Evolutionary conservation across 2,797 vertebrate species (phyloP), one percentile per base, ranked within the genome.

Genomic region (Okamejei kenojei): DNA sequence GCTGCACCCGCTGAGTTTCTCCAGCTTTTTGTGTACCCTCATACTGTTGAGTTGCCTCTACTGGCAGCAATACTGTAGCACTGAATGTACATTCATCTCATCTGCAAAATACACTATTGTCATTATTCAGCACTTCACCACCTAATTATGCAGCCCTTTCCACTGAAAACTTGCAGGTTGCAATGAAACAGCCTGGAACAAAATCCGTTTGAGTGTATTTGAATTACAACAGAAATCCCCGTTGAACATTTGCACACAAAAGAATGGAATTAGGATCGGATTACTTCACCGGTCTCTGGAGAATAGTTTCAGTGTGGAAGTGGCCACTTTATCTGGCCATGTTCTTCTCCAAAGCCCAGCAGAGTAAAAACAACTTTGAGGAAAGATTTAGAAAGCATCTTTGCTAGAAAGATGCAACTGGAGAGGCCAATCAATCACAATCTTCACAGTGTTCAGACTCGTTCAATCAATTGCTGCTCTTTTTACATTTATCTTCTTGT

Each of bases 301-400:
- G 94, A 94, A 93, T 93, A 95, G 95, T 94, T 95, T 95, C 94
- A 79, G 0, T 86, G 9, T 45, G 94, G 95, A 54, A 95, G 95
- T 95, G 95, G 94, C 93, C 23, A 5, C 19, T 68, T 95, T 95
- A 95, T 95, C 95, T 94, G 68, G 94, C 93, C 93, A 93, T 95
- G 95, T 95, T 95, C 95, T 95, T 38, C 94, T 95, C 95, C 94
- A 93, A 94, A 95, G 93, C 93, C 93, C 74, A 93, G 90, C 0
- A 0, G 65, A 93, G 93, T 93, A 35, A 7, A 93, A 93, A 94
- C 82, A 93, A 95, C 94, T 94, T 78, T 93, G 94, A 93, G 93
- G 32, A 93, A 17, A 91, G 93, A 94, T 94, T 93, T 61, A 0
- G 80, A 29, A 29, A 74, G 35, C 65, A 74, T 93, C 65, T 93